These are phyloP conservation scores for Xestia sexstrigata DNA, from an alignment of 2,888 invertebrate genomes.

Conservation along the genomic window DNA sequence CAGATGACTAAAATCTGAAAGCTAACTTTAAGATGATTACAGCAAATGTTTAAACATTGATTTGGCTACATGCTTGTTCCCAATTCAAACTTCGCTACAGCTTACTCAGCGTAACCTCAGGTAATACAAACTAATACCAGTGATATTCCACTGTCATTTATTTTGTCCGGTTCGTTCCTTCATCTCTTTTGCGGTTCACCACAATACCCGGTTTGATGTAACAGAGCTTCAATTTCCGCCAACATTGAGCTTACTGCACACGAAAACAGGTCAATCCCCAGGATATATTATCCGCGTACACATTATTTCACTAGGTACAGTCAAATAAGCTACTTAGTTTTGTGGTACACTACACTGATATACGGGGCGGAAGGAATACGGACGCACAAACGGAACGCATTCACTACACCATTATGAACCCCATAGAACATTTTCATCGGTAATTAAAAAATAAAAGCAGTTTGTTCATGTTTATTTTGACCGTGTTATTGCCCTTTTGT, in stretches of 20 bases:
- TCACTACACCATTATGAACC: too few species aligned
- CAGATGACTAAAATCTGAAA: not conserved
- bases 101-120: not conserved
- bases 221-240: slow-evolving; percentile 29
- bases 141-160: not conserved
- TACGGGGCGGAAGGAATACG: too few species aligned
- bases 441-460: too few species aligned
- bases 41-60: not conserved
- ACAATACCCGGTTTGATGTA: slow-evolving; percentile 25
- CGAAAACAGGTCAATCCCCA: slow-evolving; percentile 31
- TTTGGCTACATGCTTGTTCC: too few species aligned
- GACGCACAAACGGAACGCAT: too few species aligned
- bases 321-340: not conserved
- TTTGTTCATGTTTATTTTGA: too few species aligned
- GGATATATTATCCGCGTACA: not conserved
- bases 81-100: not conserved
- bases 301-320: not conserved
- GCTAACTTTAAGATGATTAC: not conserved
- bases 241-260: slow-evolving; percentile 33
- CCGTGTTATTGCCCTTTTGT: too few species aligned
- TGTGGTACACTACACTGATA: not conserved
- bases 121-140: slow-evolving; percentile 9
- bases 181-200: slow-evolving; percentile 32
- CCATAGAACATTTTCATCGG: too few species aligned
- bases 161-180: slow-evolving; percentile 15